Evolutionary conservation across 2,797 vertebrate species (phyloP), one percentile per base, ranked within the genome.

Genomic region (Saxicola maurus): DNA sequence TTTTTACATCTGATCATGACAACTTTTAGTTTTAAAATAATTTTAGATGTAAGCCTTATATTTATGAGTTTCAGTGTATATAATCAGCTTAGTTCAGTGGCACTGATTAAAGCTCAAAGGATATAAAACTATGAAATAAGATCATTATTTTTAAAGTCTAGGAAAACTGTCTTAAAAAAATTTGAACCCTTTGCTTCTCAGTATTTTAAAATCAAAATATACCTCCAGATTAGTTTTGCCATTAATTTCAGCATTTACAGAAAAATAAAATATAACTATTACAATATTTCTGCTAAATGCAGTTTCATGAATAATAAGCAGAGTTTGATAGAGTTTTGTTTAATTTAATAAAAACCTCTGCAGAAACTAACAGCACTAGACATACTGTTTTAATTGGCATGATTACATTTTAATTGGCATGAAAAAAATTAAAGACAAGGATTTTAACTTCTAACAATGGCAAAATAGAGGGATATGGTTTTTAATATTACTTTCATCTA

Each of bases 351-450:
- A 95, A 94, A 96, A 93, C 89, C 91, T 89, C 42, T 93, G 89
- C 91, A 87, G 89, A 96, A 95, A 85, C 93, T 93, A 96, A 91
- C 89, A 76, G 91, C 89, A 96, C 92, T 91, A 97, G 96, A 93
- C 96, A 94, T 87, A 95, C 93, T 95, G 96, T 96, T 97, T 97
- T 98, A 97, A 98, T 98, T 98, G 96, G 97, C 97, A 96, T 97
- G 97, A 98, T 98, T 98, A 98, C 96, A 81, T 97, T 97, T 97
- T 97, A 98, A 98, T 98, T 98, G 98, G 98, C 98, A 98, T 97
- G 95, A 96, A 97, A 96, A 97, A 97, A 97, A 97, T 96, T 97
- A 96, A 97, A 97, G 97, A 97, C 96, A 97, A 97, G 96, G 96
- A 97, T 97, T 97, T 97, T 96, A 97, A 98, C 97, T 97, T 97